Evolutionary conservation across 2,797 vertebrate species (phyloP).

Genomic region (Sparus aurata): DNA sequence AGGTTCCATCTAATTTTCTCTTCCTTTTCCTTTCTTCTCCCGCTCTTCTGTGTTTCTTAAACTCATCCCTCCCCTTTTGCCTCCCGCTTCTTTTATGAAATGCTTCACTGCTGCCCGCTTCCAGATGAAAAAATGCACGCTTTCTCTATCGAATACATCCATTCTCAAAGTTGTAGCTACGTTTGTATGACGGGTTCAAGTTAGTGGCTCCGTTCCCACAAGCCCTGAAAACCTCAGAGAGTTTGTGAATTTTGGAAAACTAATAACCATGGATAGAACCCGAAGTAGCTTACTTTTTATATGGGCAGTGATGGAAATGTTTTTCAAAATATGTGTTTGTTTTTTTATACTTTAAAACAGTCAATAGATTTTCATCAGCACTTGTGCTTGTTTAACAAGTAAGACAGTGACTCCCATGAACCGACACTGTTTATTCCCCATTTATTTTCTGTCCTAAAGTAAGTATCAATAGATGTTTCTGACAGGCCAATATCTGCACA

Average conservation of each 20-base stretch:
- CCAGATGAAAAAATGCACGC: conserved; percentile 1
- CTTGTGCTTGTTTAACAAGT: no score
- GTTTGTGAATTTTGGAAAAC: not conserved
- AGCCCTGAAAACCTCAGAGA: not conserved
- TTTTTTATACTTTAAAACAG: no score
- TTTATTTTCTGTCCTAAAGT: not conserved
- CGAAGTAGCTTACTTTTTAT: not conserved
- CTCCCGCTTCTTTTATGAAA: conserved; percentile 34
- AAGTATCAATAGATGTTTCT: no score
- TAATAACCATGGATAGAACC: not conserved
- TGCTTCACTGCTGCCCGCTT: conserved; percentile 15
- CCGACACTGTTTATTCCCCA: not conserved
- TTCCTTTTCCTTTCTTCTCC: conserved; percentile 33
- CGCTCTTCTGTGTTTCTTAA: conserved; percentile 14
- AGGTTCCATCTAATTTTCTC: conserved; percentile 53
- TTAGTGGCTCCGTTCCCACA: not conserved
- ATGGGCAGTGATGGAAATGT: not conserved
- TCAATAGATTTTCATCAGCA: no score
- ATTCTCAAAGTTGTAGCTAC: conserved; percentile 23
- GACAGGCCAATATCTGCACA: no score
- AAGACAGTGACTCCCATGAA: no score
- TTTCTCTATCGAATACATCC: conserved; percentile 14
- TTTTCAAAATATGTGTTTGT: not conserved
- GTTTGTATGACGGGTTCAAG: not conserved
- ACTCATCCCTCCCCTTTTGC: conserved; percentile 21